These are phyloP conservation scores for Calidris pygmaea DNA, from an alignment of 2,113 vertebrate species.

Conservation along the genomic window DNA sequence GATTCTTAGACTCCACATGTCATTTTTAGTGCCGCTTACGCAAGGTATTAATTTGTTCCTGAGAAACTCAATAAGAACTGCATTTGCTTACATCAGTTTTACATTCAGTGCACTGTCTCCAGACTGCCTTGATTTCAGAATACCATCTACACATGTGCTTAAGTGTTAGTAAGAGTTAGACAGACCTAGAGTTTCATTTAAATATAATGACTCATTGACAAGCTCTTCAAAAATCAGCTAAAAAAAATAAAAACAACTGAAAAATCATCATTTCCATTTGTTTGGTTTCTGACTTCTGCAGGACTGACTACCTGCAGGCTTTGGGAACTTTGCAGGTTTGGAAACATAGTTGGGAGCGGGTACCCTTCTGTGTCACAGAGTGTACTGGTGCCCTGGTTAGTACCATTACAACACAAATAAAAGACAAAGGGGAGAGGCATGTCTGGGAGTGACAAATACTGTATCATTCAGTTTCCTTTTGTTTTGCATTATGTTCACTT, in stretches of 20 bases:
- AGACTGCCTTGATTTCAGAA: neutral
- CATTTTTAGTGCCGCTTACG: neutral
- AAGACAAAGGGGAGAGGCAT: accelerated
- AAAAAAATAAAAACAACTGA: neutral
- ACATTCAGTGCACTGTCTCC: neutral
- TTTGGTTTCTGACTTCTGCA: neutral
- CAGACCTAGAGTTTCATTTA: neutral
- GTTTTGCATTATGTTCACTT: neutral
- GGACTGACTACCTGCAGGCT: neutral
- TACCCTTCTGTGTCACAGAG: accelerated
- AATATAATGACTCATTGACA: neutral
- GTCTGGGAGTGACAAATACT: neutral
- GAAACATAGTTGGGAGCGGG: neutral
- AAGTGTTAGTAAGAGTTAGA: neutral
- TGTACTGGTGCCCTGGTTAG: neutral
- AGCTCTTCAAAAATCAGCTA: neutral
- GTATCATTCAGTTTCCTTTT: neutral
- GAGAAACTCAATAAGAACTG: neutral
- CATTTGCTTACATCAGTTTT: neutral
- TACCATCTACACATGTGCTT: neutral
- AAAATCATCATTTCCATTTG: neutral
- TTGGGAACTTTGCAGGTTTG: neutral
- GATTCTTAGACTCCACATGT: neutral
- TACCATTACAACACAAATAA: neutral
- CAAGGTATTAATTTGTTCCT: neutral